phyloP scores from a whole-genome alignment of 2,113 vertebrate genomes.

The Semicossyphus pulcher region DNA sequence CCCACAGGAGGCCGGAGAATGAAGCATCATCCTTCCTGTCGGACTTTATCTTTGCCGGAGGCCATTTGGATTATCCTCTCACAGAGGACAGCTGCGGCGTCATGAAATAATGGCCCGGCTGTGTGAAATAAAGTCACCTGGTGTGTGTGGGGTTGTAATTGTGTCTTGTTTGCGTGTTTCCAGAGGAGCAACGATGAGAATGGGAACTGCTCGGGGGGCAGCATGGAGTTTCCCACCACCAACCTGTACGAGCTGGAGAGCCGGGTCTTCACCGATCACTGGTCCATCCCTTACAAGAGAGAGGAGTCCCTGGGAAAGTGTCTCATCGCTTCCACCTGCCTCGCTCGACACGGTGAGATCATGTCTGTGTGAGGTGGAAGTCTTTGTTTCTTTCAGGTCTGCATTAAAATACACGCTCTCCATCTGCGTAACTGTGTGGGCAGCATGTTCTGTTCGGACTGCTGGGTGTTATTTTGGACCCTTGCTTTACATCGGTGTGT shows the following conservation, averaged over 20 bases:
- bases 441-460: slow-evolving; percentile 36
- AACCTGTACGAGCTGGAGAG: slow-evolving; percentile 98
- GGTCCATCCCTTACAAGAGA: slow-evolving; percentile 98
- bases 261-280: slow-evolving; percentile 97
- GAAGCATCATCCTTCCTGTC: slow-evolving; percentile 26
- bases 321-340: slow-evolving; percentile 94
- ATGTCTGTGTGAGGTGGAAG: neutral
- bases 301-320: slow-evolving; percentile 98
- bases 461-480: slow-evolving; percentile 28
- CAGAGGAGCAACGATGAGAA: slow-evolving; percentile 96
- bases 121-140: slow-evolving; percentile 15
- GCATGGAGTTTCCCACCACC: slow-evolving; percentile 98
- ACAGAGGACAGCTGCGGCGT: slow-evolving; percentile 29
- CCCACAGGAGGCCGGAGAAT: slow-evolving; percentile 33
- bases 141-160: slow-evolving; percentile 5
- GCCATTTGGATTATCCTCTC: slow-evolving; percentile 30
- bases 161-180: slow-evolving; percentile 41
- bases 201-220: slow-evolving; percentile 94
- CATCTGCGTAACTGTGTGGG: slow-evolving; percentile 33
- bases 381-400: neutral
- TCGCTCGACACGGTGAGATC: slow-evolving; percentile 92
- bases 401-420: neutral
- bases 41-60: slow-evolving; percentile 28
- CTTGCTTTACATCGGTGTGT: slow-evolving; percentile 21
- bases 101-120: neutral